A percentile compares a stretch with the other conserved stretches of the same genome.
Evolutionary conservation across 2,797 vertebrate species (phyloP).

Genomic region (Emydoidea blandingii): DNA sequence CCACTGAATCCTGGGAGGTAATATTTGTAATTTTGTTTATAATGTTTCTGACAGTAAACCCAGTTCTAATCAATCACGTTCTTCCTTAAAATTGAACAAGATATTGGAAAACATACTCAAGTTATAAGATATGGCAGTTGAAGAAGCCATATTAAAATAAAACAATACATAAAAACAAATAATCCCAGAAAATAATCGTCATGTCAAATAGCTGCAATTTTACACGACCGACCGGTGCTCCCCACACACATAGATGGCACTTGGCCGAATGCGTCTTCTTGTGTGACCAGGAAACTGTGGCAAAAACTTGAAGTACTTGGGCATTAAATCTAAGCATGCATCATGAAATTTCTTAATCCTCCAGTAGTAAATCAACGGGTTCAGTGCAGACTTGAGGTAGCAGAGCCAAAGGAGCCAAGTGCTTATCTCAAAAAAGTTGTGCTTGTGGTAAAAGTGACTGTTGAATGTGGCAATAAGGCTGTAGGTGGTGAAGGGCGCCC

Average conservation of each 20-base stretch:
- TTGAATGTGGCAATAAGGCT: slow-evolving; percentile 95
- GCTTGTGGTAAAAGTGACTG: slow-evolving; percentile 89
- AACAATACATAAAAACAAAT: slow-evolving; percentile 48
- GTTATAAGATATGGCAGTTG: slow-evolving; percentile 59
- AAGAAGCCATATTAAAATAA: slow-evolving; percentile 59
- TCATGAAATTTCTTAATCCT: slow-evolving; percentile 99
- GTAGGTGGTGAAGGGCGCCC: slow-evolving; percentile 95
- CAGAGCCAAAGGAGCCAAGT: slow-evolving; percentile 97
- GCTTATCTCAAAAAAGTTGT: slow-evolving; percentile 96
- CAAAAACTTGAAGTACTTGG: slow-evolving; percentile 96
- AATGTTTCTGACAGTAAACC: slow-evolving; percentile 77
- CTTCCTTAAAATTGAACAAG: slow-evolving; percentile 65
- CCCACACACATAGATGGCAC: slow-evolving; percentile 94
- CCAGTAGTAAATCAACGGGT: slow-evolving; percentile 99
- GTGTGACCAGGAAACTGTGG: slow-evolving; percentile 94
- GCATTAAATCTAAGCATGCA: slow-evolving; percentile 96
- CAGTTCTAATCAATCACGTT: slow-evolving; percentile 24
- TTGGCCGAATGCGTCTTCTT: slow-evolving; percentile 92
- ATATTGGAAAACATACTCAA: slow-evolving; percentile 54
- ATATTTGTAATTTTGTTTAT: slow-evolving; percentile 79
- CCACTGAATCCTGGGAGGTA: slow-evolving; percentile 79
- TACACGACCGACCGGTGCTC: slow-evolving; percentile 93
- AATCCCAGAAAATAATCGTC: slow-evolving; percentile 52
- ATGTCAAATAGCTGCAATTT: slow-evolving; percentile 51
- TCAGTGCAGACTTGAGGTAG: slow-evolving; percentile 99